A percentile compares a stretch with the other conserved stretches of the same genome.
phyloP scores from a whole-genome alignment of 2,888 invertebrate species.

The Aproaerema taeniolella region DNA sequence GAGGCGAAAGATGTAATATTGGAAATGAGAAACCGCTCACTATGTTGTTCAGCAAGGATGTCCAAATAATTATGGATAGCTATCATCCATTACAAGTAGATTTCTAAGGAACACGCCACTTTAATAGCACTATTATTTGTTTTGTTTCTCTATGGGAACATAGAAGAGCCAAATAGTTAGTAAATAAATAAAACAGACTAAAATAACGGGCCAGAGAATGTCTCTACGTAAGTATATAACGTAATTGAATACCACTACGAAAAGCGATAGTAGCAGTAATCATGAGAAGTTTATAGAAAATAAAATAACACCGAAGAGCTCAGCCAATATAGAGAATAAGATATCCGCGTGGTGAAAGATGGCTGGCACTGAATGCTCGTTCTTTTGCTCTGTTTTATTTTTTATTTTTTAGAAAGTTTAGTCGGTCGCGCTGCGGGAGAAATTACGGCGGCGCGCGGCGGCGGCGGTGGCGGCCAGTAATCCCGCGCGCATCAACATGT shows the following conservation, averaged over 20 bases:
- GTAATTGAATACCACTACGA: constrained; percentile 20
- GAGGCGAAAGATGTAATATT: constrained; percentile 62
- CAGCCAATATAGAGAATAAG: constrained; percentile 25
- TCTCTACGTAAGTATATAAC: constrained; percentile 1
- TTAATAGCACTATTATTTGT: constrained; percentile 12
- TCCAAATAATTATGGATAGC: constrained; percentile 37
- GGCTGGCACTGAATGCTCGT: constrained; percentile 62
- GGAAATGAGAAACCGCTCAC: constrained; percentile 61
- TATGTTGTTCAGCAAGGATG: constrained; percentile 39
- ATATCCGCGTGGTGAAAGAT: constrained; percentile 71
- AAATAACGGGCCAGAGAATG: background rate
- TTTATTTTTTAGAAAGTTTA: constrained; percentile 74
- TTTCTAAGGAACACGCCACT: constrained; percentile 31
- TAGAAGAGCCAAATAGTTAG: no score
- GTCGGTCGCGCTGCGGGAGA: constrained; percentile 67
- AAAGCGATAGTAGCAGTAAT: constrained; percentile 28
- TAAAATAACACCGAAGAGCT: constrained; percentile 34
- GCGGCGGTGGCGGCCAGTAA: constrained; percentile 43
- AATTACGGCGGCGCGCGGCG: constrained; percentile 56
- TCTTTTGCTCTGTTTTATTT: constrained; percentile 68
- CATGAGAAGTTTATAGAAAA: constrained; percentile 23
- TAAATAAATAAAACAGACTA: background rate
- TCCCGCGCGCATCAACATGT: constrained; percentile 52
- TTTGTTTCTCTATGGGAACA: no score
- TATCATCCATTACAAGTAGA: constrained; percentile 33